Base-by-base conservation (phyloP, 2,888 invertebrate genomes). In the Pseudococcus longispinus region DNA sequence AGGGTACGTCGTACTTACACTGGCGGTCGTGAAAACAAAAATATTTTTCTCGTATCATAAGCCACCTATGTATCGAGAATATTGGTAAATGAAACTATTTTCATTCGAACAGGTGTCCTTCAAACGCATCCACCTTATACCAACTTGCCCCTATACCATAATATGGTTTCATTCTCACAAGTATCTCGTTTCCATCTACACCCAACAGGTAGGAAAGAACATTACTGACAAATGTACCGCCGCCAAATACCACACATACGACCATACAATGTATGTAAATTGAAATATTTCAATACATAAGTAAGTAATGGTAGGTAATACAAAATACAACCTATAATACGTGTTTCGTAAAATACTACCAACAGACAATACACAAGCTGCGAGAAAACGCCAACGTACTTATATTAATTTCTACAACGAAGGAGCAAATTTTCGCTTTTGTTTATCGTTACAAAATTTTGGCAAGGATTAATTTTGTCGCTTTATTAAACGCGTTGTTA, bases 381-480 rank as follows among this genome's bases (percentile, higher is more conserved):
- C n/a, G 20, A 55, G 5, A 65, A 65, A 65, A 65, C 51, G 23
- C 20, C 5, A 60, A 60, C 60, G 60, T 60, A 55, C 55, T 6
- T 55, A n/a, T n/a, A n/a, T n/a, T n/a, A 60, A 60, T 60, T 60
- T 60, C 60, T 60, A 60, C 15, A 70, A 70, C 70, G 70, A 37
- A 37, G 37, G 29, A 18, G n/a, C 70, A 26, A 83, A 83, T 83
- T 46, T 51, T 83, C 42, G 46, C 20, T 83, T 46, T 51, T 83
- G 18, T 29, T n/a, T 51, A 83, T 46, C 44, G 46, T 26, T 29
- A 20, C 29, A 51, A 83, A n/a, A 83, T 83, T 29, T 70, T 70
- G 70, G 70, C 70, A 70, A 29, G 70, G 29, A 70, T 70, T 70
- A 70, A 70, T 70, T 70, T 70, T 18, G 15, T 29, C 70, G 15